Percentiles rank a stretch among this genome's conserved stretches.
Conservation (phyloP, 1,140 invertebrate species). For the Procambarus clarkii region DNA sequence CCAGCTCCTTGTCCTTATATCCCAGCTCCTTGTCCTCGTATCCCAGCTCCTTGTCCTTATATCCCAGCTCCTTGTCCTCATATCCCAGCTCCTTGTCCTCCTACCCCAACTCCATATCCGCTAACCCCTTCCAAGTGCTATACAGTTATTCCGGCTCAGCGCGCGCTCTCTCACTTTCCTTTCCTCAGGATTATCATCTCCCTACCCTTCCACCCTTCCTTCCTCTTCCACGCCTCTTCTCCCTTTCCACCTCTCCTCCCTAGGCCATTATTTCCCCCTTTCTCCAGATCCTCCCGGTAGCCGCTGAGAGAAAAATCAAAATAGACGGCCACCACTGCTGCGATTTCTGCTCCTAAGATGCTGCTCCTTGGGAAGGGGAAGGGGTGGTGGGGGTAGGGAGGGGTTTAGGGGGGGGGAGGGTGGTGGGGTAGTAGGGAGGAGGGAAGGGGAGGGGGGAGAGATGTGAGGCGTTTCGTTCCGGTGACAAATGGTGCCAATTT, state of each 20-base stretch:
- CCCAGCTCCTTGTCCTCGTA: too few species aligned
- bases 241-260: background rate
- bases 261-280: background rate
- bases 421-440: background rate
- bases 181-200: background rate
- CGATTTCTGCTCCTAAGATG: background rate
- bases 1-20: too few species aligned
- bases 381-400: too few species aligned
- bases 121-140: too few species aligned
- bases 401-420: too few species aligned
- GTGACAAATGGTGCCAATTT: constrained; percentile 71
- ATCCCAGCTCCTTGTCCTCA: too few species aligned
- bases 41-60: too few species aligned
- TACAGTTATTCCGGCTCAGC: too few species aligned
- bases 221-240: background rate
- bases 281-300: background rate
- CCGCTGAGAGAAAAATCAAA: background rate
- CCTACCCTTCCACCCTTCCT: background rate
- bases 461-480: constrained; percentile 11
- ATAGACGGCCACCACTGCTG: background rate
- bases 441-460: background rate
- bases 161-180: background rate
- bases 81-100: too few species aligned
- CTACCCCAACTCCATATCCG: too few species aligned
- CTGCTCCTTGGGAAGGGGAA: background rate